These are phyloP conservation scores for Odontomachus brunneus DNA, from an alignment of 1,140 invertebrate species.

Conservation along the genomic window DNA sequence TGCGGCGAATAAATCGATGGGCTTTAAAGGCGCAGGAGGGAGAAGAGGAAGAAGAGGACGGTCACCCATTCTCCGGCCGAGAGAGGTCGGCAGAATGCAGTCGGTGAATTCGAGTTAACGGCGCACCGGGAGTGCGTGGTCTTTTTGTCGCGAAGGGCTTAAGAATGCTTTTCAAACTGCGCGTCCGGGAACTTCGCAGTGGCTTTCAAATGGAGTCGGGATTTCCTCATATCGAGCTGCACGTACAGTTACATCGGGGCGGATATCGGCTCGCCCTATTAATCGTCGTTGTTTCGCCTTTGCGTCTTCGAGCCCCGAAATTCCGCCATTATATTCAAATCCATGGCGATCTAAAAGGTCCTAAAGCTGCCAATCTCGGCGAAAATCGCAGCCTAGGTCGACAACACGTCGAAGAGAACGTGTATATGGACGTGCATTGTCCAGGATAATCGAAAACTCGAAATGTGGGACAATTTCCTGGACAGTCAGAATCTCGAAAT, in stretches of 20 bases:
- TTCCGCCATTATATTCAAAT: too few relatives aligned
- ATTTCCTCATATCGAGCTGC: constrained; percentile 27
- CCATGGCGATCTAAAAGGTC: too few relatives aligned
- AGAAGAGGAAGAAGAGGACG: background rate
- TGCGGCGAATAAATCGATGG: constrained; percentile 58
- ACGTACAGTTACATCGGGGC: background rate
- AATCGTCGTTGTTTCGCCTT: background rate
- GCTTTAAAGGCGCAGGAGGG: background rate
- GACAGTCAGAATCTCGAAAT: too few relatives aligned
- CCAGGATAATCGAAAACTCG: too few relatives aligned
- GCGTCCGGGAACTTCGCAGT: background rate
- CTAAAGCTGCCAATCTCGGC: too few relatives aligned
- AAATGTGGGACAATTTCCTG: too few relatives aligned
- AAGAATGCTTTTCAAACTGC: constrained; percentile 49
- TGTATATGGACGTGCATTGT: too few relatives aligned
- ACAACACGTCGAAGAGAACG: too few relatives aligned
- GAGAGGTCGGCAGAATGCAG: constrained; percentile 8
- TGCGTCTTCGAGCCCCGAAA: too few relatives aligned
- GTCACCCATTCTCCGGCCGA: background rate
- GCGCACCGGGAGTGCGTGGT: constrained; percentile 24
- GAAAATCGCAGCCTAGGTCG: too few relatives aligned
- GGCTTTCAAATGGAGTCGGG: constrained; percentile 29
- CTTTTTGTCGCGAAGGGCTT: constrained; percentile 46
- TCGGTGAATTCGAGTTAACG: constrained; percentile 50
- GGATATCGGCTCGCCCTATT: background rate